Evolutionary conservation across 2,113 vertebrate species (phyloP).

Genomic region (Agelaius phoeniceus): DNA sequence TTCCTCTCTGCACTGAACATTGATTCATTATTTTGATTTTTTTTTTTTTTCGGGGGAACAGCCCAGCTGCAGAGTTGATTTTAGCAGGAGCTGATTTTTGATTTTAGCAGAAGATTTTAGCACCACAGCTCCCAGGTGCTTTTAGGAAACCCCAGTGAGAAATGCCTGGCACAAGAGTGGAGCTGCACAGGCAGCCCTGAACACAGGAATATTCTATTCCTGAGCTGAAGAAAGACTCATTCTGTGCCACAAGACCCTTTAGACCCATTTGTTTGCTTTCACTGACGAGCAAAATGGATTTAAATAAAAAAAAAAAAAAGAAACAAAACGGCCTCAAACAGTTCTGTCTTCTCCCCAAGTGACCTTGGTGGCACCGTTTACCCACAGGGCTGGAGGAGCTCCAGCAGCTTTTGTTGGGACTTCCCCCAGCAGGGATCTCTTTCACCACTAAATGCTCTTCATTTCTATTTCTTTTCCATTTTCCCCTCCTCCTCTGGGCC

Average conservation of each 20-base stretch:
- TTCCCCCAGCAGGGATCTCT: conserved; percentile 26
- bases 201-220: neutral
- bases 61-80: too few relatives aligned
- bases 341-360: neutral
- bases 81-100: too few relatives aligned
- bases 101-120: neutral
- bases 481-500: neutral
- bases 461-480: neutral
- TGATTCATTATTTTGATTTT: neutral
- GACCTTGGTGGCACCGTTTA: neutral
- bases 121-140: neutral
- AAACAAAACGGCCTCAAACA: neutral
- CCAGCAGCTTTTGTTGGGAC: conserved; percentile 19
- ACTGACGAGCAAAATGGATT: neutral
- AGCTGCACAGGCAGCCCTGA: neutral
- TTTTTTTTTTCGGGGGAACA: neutral
- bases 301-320: neutral
- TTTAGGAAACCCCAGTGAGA: neutral
- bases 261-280: neutral
- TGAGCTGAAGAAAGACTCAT: neutral
- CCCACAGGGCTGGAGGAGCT: neutral
- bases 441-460: conserved; percentile 14
- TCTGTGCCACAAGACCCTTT: neutral
- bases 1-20: too few relatives aligned
- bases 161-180: neutral